Base-by-base conservation (phyloP, 2,888 invertebrate species). In the Pherbina coryleti region DNA sequence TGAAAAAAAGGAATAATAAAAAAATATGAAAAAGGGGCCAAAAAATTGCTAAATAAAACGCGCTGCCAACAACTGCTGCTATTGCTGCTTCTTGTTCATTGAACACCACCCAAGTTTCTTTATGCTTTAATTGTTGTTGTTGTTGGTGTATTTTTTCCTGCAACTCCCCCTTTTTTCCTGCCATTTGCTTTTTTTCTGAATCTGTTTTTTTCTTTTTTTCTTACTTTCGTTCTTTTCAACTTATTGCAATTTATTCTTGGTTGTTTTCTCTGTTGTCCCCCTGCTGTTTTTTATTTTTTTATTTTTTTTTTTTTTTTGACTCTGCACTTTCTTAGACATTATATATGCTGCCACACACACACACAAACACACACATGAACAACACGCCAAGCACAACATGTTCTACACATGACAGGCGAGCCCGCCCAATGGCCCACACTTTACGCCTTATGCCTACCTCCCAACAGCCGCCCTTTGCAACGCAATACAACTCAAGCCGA, bases 381-480 rank as follows among this genome's bases (percentile, higher is more conserved):
- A 9, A 25, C 19, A 19, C 34, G 37, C 34, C 34, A 37, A 17
- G 66, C 66, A 66, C n/a, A 31, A 34, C 34, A 66, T 37, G 66
- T 37, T 31, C 31, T 66, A 66, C 66, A 66, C 37, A 66, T 66
- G 66, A 66, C 66, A 55, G 37, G 37, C 66, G 19, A 34, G 11
- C 66, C 34, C 7, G 11, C 31, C 11, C 28, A 60, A 22, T 28
- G 28, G 25, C 60, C 28, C 25, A 60, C 60, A 60, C 60, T 28
- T 57, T 0, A 25, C 11, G 17, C 28, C 28, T 25, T 25, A 19
- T n/a, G 57, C 57, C 22, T 22, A 57, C 57, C 22, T 1, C 55
- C 22, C 22, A 14, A 25, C 62, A 5, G 5, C 31, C 62, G 28
- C 17, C 62, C 62, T 28, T 28, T 17, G 62, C 62, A 19, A 31